Conservation (phyloP, 2,113 vertebrate genomes). For the Chascanopsetta lugubris region DNA sequence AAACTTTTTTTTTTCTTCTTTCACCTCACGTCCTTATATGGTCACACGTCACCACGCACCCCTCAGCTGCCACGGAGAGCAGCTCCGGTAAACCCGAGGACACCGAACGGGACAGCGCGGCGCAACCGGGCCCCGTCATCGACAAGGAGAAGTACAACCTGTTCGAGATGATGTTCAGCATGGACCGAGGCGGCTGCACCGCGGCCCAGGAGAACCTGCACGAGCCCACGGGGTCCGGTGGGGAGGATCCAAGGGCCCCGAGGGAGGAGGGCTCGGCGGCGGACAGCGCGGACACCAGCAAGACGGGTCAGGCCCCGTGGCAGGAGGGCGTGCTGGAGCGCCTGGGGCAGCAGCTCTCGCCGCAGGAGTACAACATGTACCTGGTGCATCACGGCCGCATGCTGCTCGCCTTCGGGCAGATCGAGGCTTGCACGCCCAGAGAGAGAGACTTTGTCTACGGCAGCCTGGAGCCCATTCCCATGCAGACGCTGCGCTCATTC, state of each 20-base stretch:
- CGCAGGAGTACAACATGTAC: conserved; percentile 87
- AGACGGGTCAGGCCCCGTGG: conserved; percentile 66
- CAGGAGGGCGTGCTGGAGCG: conserved; percentile 89
- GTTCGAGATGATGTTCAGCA: conserved; percentile 90
- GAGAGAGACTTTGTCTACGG: conserved; percentile 92
- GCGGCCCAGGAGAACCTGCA: conserved; percentile 56
- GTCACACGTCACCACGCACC: no score
- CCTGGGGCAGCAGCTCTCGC: conserved; percentile 84
- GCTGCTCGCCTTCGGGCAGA: conserved; percentile 88
- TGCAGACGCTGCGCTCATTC: conserved; percentile 91
- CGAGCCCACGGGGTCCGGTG: conserved; percentile 20
- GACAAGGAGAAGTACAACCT: conserved; percentile 70
- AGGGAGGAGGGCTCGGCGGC: conserved; percentile 49
- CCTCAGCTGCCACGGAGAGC: no score
- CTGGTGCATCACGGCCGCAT: conserved; percentile 86
- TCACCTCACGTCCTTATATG: no score
- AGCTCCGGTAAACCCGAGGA: no score
- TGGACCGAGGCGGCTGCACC: conserved; percentile 81
- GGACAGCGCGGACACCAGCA: conserved; percentile 80
- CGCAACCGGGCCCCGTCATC: background rate
- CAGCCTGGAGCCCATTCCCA: conserved; percentile 89
- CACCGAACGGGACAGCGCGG: background rate
- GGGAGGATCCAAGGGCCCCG: conserved; percentile 11
- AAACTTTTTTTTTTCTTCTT: no score
- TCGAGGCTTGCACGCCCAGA: conserved; percentile 88